phyloP scores from a whole-genome alignment of 2,888 invertebrate genomes.

The Meandrusa payeni region DNA sequence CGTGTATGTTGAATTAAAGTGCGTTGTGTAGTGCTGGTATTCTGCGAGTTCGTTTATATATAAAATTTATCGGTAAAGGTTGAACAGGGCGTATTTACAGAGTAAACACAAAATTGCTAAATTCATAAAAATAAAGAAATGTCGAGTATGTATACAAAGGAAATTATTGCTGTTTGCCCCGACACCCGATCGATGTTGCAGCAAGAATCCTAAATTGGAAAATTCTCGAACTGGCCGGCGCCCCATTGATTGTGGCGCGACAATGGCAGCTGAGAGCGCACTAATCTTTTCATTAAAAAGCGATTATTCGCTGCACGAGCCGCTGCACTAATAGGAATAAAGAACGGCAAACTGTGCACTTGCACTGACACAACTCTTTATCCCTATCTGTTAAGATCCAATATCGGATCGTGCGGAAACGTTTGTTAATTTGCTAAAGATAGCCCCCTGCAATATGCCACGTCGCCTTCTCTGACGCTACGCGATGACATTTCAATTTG shows the following conservation, averaged over 20 bases:
- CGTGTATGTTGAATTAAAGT: no score
- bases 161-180: slow-evolving; percentile 8
- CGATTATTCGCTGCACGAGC: slow-evolving; percentile 76
- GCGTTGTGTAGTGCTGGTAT: no score
- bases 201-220: slow-evolving; percentile 61
- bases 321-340: slow-evolving; percentile 74
- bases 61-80: no score
- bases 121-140: no score
- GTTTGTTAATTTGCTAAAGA: slow-evolving; percentile 32
- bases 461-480: slow-evolving; percentile 49
- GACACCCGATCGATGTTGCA: slow-evolving; percentile 36
- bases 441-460: slow-evolving; percentile 59
- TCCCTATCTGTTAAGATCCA: slow-evolving; percentile 33
- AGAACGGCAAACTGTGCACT: slow-evolving; percentile 40
- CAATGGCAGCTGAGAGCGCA: slow-evolving; percentile 46
- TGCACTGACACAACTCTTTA: slow-evolving; percentile 33
- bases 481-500: slow-evolving; percentile 77
- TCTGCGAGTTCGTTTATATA: no score
- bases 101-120: no score
- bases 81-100: no score
- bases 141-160: no score
- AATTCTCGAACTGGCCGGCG: slow-evolving; percentile 67
- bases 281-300: slow-evolving; percentile 80
- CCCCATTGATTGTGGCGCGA: slow-evolving; percentile 55
- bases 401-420: slow-evolving; percentile 28